Percentiles rank a stretch among this genome's conserved stretches.
Conservation (phyloP, 1,140 invertebrate species). For the Penaeus chinensis region DNA sequence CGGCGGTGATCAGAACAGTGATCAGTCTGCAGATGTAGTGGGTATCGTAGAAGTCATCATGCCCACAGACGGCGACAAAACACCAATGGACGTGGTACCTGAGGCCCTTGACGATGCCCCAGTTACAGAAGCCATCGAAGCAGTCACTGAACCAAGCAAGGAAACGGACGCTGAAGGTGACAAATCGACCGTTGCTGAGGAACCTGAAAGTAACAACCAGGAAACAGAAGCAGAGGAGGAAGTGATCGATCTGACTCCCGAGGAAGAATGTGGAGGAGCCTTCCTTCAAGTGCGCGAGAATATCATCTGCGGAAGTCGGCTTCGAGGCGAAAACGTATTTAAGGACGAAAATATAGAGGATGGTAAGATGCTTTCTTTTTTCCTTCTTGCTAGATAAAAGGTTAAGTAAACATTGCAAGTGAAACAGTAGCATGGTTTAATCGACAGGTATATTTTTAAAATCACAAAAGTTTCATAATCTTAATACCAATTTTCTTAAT, state of each 20-base stretch:
- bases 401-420: not conserved
- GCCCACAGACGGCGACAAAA: too few species aligned
- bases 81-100: too few species aligned
- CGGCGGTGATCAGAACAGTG: too few species aligned
- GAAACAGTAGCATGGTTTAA: too few species aligned
- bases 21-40: too few species aligned
- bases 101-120: too few species aligned
- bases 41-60: too few species aligned
- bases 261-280: slow-evolving; percentile 33
- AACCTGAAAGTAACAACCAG: not conserved
- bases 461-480: not conserved
- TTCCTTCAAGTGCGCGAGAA: slow-evolving; percentile 23
- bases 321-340: slow-evolving; percentile 9
- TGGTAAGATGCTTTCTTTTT: slow-evolving; percentile 23
- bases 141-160: too few species aligned
- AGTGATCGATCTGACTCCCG: not conserved
- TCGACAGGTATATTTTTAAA: too few species aligned
- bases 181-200: not conserved
- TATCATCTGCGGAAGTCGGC: slow-evolving; percentile 27
- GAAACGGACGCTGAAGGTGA: not conserved
- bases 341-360: slow-evolving; percentile 15
- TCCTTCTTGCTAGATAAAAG: not conserved
- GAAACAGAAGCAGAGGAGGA: not conserved
- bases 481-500: not conserved
- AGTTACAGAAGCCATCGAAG: too few species aligned